These are phyloP conservation scores for Ceuthmochares aereus DNA, from an alignment of 2,113 vertebrate species.

Conservation along the genomic window DNA sequence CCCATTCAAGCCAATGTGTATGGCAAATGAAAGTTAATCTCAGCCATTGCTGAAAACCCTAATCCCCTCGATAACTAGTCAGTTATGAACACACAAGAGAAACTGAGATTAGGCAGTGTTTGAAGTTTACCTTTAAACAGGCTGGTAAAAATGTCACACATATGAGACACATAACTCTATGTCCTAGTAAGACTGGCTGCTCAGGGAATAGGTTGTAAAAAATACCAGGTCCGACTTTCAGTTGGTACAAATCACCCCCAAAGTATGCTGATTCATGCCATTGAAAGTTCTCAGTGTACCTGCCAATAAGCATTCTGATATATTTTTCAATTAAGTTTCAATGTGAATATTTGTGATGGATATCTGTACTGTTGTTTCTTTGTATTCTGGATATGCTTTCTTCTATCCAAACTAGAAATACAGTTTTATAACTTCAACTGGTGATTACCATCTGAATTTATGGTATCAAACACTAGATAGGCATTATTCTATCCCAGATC, in stretches of 20 bases:
- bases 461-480: background rate
- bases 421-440: background rate
- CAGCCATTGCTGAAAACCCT: background rate
- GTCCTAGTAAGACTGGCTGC: background rate
- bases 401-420: background rate
- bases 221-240: background rate
- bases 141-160: background rate
- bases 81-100: background rate
- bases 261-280: background rate
- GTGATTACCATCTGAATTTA: background rate
- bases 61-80: background rate
- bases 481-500: background rate
- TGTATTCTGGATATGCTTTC: background rate
- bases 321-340: background rate
- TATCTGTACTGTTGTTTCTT: background rate
- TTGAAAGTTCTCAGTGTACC: background rate
- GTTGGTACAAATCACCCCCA: background rate
- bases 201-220: background rate
- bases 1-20: background rate
- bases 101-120: background rate
- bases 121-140: background rate
- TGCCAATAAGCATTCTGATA: background rate
- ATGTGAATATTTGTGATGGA: background rate
- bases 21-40: background rate
- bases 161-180: background rate